Percentiles rank a stretch among this genome's conserved stretches.
These are phyloP conservation scores for Xerus inauris DNA, from an alignment of 2,113 vertebrate species.

Conservation along the genomic window DNA sequence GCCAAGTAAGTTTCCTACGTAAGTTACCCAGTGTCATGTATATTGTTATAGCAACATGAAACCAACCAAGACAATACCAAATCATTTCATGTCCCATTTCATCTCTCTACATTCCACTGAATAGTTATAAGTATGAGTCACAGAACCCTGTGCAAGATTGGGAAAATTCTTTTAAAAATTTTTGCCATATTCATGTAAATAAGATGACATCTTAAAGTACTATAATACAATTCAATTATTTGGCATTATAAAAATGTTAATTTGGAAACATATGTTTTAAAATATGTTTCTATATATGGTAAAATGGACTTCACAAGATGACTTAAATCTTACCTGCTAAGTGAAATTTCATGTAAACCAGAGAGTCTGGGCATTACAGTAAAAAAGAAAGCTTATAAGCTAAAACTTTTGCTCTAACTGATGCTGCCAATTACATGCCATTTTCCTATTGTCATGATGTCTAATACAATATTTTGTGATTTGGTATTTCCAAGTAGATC, in stretches of 20 bases:
- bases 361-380: neutral
- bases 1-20: neutral
- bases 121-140: neutral
- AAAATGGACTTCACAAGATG: neutral
- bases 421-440: neutral
- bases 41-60: neutral
- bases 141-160: neutral
- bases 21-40: neutral
- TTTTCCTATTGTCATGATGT: neutral
- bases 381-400: constrained; percentile 19
- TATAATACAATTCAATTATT: neutral
- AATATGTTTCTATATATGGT: neutral
- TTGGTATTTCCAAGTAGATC: neutral
- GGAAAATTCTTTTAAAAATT: neutral
- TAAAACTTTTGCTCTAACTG: neutral
- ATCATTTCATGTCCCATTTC: neutral
- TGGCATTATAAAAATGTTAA: neutral
- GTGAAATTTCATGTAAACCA: constrained; percentile 19
- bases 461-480: neutral
- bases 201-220: neutral
- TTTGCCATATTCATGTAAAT: neutral
- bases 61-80: neutral
- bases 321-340: neutral
- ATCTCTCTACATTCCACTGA: neutral
- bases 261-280: constrained; percentile 14